A percentile compares a stretch with the other conserved stretches of the same genome.
Evolutionary conservation across 1,140 invertebrate species (phyloP).

Genomic region (Drosophila kanapiae): DNA sequence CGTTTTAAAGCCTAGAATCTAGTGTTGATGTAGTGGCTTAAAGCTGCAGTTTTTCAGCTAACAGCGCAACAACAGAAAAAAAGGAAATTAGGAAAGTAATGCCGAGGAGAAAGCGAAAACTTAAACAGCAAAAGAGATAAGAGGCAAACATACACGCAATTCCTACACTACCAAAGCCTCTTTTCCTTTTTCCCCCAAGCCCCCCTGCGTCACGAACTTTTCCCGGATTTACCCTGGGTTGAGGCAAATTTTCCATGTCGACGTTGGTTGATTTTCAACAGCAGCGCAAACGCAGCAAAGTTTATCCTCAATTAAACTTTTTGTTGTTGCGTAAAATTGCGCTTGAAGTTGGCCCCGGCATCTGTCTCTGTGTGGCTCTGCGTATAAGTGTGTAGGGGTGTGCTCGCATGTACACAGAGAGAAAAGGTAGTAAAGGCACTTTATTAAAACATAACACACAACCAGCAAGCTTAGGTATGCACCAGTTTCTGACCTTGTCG

Average conservation of each 20-base stretch:
- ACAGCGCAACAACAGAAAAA: conserved; percentile 12
- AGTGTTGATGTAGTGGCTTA: conserved; percentile 23
- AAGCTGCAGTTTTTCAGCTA: conserved; percentile 42
- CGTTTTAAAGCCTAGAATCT: not conserved
- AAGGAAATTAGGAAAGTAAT: conserved; percentile 49
- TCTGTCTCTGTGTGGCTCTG: conserved; percentile 49
- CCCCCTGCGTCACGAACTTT: not conserved
- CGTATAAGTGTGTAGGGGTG: conserved; percentile 14
- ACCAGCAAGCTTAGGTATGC: too few relatives aligned
- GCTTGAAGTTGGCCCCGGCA: conserved; percentile 50
- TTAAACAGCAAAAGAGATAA: conserved; percentile 58
- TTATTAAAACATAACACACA: not conserved
- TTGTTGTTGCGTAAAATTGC: conserved; percentile 81
- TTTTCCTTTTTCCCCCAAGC: conserved; percentile 3
- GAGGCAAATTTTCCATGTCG: conserved; percentile 64
- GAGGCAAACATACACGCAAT: conserved; percentile 52
- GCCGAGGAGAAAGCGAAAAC: conserved; percentile 59
- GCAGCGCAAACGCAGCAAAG: conserved; percentile 80
- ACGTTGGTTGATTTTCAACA: conserved; percentile 75
- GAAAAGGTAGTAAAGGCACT: not conserved
- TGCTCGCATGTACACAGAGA: conserved; percentile 13
- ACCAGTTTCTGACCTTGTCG: not conserved
- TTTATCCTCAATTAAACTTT: conserved; percentile 83
- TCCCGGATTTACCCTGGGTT: conserved; percentile 18
- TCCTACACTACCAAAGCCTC: conserved; percentile 37